phyloP scores from a whole-genome alignment of 2,797 vertebrate species.

The Sarcophilus harrisii region DNA sequence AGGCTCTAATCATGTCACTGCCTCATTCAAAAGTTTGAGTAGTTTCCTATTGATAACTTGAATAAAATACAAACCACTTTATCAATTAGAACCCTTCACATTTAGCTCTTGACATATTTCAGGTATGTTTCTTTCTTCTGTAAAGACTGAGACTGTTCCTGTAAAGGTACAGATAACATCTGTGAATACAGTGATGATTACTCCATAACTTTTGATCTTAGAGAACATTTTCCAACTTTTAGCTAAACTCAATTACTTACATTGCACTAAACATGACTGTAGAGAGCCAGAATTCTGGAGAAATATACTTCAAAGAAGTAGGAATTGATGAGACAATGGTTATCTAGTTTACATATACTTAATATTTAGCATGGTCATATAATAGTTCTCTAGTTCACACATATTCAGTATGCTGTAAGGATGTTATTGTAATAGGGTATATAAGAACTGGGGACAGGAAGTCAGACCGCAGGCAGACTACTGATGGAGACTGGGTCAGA shows the following conservation, averaged over 20 bases:
- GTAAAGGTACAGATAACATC: background rate
- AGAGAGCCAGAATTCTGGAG: too few relatives aligned
- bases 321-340: too few relatives aligned
- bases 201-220: background rate
- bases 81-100: background rate
- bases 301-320: too few relatives aligned
- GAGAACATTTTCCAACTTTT: background rate
- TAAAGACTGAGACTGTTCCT: background rate
- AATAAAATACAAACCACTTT: background rate
- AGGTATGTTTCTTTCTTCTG: background rate
- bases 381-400: too few relatives aligned
- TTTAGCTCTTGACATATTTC: background rate
- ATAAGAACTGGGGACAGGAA: too few relatives aligned
- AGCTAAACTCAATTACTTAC: background rate
- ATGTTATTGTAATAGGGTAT: too few relatives aligned
- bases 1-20: background rate
- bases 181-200: background rate
- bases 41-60: background rate
- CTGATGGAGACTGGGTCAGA: too few relatives aligned
- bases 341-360: too few relatives aligned
- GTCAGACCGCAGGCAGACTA: too few relatives aligned
- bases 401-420: too few relatives aligned
- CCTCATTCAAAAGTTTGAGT: background rate
- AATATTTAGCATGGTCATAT: too few relatives aligned
- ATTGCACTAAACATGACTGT: background rate